A percentile compares a stretch with the other conserved stretches of the same genome.
phyloP scores from a whole-genome alignment of 2,797 vertebrate genomes.

The Nyctalus aviator region DNA sequence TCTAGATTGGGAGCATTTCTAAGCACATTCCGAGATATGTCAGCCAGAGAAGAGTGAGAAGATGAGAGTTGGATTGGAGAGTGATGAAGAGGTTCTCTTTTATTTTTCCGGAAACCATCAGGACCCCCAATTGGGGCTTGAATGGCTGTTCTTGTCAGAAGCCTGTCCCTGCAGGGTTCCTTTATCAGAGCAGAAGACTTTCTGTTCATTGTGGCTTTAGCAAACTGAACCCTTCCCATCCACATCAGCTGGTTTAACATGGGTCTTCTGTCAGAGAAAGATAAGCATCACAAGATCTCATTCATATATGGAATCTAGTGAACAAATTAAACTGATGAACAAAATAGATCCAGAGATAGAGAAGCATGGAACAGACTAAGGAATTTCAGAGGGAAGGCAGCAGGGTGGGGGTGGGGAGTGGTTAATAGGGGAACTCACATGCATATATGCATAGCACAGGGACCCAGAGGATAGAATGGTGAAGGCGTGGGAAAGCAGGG shows the following conservation, averaged over 20 bases:
- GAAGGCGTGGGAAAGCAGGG: no score
- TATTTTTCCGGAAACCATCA: not conserved
- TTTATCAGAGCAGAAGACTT: not conserved
- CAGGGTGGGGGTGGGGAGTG: no score
- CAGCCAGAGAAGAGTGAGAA: not conserved
- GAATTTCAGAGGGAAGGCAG: no score
- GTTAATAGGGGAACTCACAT: no score
- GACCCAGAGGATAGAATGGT: no score
- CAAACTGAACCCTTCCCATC: not conserved
- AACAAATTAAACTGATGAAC: no score
- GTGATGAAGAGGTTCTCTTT: not conserved
- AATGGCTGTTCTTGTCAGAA: not conserved
- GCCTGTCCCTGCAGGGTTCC: not conserved
- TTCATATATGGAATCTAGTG: no score
- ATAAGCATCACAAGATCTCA: no score
- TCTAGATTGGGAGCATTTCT: conserved; percentile 27
- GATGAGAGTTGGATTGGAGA: not conserved
- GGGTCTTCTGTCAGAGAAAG: no score
- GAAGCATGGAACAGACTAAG: no score
- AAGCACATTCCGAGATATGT: not conserved
- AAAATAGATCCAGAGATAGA: no score
- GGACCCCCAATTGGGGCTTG: not conserved
- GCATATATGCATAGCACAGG: no score
- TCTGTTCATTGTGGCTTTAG: not conserved
- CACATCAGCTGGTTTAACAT: not conserved